Conservation (phyloP, 2,113 vertebrate genomes). For the Pelodiscus sinensis region DNA sequence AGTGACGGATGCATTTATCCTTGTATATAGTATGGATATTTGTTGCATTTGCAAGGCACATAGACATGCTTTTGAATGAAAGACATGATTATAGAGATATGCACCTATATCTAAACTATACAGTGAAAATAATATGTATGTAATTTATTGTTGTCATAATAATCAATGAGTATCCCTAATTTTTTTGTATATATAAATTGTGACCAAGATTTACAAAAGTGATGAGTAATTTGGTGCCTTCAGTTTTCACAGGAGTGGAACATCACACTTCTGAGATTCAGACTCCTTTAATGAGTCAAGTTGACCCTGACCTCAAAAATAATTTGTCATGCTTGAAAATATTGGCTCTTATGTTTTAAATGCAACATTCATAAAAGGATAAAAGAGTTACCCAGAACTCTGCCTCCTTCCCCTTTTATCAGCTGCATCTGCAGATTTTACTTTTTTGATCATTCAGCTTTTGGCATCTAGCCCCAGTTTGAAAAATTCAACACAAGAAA, state of each 20-base stretch:
- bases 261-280: not conserved
- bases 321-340: not conserved
- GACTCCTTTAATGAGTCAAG: not conserved
- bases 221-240: not conserved
- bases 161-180: not conserved
- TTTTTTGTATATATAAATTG: not conserved
- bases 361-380: not conserved
- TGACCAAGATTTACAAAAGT: not conserved
- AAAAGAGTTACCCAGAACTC: not conserved
- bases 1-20: too few species aligned
- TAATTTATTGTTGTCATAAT: not conserved
- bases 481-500: not conserved
- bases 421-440: not conserved
- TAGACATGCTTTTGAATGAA: not conserved
- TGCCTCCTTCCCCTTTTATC: not conserved
- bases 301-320: not conserved
- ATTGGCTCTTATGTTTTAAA: not conserved
- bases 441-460: not conserved
- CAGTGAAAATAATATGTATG: not conserved
- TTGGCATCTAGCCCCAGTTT: not conserved
- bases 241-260: not conserved
- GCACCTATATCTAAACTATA: fast-evolving
- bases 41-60: too few species aligned
- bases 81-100: not conserved
- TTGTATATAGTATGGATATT: too few species aligned